phyloP scores from a whole-genome alignment of 1,140 invertebrate species.

The Gryllus bimaculatus region DNA sequence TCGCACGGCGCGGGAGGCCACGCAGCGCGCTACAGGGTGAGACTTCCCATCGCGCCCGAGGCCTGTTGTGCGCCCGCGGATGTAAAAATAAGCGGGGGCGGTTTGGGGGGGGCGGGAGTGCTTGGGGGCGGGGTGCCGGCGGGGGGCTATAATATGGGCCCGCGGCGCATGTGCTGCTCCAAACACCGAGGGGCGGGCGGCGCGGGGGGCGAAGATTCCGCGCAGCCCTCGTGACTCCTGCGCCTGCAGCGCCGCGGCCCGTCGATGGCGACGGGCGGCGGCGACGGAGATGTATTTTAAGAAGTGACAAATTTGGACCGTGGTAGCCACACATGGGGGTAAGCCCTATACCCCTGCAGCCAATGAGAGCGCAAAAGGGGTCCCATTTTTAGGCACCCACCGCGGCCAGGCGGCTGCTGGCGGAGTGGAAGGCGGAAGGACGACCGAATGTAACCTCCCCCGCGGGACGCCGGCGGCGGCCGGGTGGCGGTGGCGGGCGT shows the following conservation, averaged over 20 bases:
- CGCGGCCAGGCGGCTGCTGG: slow-evolving; percentile 28
- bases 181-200: background rate
- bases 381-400: slow-evolving; percentile 51
- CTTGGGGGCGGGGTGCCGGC: background rate
- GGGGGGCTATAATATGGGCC: background rate
- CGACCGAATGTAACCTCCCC: slow-evolving; percentile 26
- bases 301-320: slow-evolving; percentile 71
- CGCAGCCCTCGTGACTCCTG: background rate
- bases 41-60: background rate
- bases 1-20: too few relatives aligned
- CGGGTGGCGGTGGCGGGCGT: background rate
- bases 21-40: background rate
- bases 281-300: slow-evolving; percentile 47
- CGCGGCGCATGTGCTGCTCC: background rate
- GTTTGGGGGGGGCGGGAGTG: too few relatives aligned
- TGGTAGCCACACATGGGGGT: slow-evolving; percentile 36
- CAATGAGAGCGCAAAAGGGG: slow-evolving; percentile 32
- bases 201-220: background rate
- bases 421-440: slow-evolving; percentile 26
- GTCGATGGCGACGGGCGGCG: background rate
- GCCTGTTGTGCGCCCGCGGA: background rate
- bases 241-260: background rate
- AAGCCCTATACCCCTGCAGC: slow-evolving; percentile 24
- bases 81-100: background rate
- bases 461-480: background rate